These are phyloP conservation scores for Protosalanx chinensis DNA, from an alignment of 2,797 vertebrate species.

Conservation along the genomic window DNA sequence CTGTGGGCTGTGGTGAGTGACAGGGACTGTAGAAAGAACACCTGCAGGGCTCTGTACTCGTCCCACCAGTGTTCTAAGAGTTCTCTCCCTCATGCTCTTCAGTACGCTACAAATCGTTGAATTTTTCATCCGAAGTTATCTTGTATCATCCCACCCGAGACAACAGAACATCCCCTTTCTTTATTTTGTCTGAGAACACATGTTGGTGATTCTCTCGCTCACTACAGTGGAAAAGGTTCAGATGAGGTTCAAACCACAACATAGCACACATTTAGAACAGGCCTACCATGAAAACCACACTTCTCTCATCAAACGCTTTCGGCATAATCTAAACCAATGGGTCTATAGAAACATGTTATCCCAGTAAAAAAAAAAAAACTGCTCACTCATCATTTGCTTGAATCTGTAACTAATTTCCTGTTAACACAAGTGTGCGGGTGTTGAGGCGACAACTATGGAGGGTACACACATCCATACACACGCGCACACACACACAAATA, in stretches of 20 bases:
- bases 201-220: slow-evolving; percentile 45
- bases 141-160: slow-evolving; percentile 10
- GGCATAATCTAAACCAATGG: slow-evolving; percentile 29
- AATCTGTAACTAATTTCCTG: slow-evolving; percentile 49
- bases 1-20: no score
- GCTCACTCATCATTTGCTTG: slow-evolving; percentile 14
- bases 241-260: slow-evolving; percentile 42
- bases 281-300: slow-evolving; percentile 3
- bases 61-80: not conserved
- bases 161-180: slow-evolving; percentile 15
- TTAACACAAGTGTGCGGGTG: slow-evolving; percentile 16
- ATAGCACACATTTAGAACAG: slow-evolving; percentile 40
- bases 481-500: not conserved
- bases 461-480: not conserved
- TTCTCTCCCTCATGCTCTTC: not conserved
- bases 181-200: slow-evolving; percentile 6
- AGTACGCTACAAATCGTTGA: not conserved
- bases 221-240: slow-evolving; percentile 39
- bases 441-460: not conserved
- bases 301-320: slow-evolving; percentile 20
- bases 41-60: not conserved
- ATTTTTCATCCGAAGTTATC: not conserved
- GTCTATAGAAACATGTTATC: slow-evolving; percentile 3
- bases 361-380: slow-evolving; percentile 5
- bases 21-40: not conserved